Evolutionary conservation across 1,140 invertebrate species (phyloP), one percentile per base, ranked within the genome.

Genomic region (Drosophila arizonae): DNA sequence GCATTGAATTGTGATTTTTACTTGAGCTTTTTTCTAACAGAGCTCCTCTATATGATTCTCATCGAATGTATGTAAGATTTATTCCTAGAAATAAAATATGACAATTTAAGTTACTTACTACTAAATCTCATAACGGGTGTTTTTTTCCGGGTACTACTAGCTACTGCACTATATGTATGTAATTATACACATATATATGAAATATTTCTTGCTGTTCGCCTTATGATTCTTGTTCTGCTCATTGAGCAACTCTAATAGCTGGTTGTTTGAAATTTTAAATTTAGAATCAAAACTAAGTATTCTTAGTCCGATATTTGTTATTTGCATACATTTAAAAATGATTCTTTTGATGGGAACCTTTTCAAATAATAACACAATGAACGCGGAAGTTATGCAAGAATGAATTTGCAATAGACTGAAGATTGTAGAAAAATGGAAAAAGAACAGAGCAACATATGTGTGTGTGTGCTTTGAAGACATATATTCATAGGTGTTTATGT

Each of bases 311-410:
- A 6, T 45, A 15, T 45, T n/a, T 45, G n/a, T 8, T 45, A 45
- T 45, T 45, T 15, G 41, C 41, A 45, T 45, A 45, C 5, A 17
- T 15, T 15, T 45, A 6, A 45, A 45, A 15, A 15, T 15, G 1
- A 6, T 45, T 15, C 6, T 6, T 15, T 45, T 5, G n/a, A n/a
- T 45, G 41, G 5, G 41, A 45, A 45, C 41, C 13, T 45, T 45
- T 45, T 45, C 41, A 45, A 36, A 24, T 24, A 24, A 24, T 24
- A 24, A 36, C n/a, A 45, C 41, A 45, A 45, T 45, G 15, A 17
- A 45, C 41, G 17, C 41, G 41, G 41, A 45, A 45, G 41, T 45
- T 45, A 45, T 45, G 13, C 13, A 45, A 45, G 6, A 45, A 45
- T 45, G n/a, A 43, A 15, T 10, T 36, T 8, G 1, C 9, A 8